Base-by-base conservation (phyloP, 2,797 vertebrate species). In the Spheniscus humboldti region DNA sequence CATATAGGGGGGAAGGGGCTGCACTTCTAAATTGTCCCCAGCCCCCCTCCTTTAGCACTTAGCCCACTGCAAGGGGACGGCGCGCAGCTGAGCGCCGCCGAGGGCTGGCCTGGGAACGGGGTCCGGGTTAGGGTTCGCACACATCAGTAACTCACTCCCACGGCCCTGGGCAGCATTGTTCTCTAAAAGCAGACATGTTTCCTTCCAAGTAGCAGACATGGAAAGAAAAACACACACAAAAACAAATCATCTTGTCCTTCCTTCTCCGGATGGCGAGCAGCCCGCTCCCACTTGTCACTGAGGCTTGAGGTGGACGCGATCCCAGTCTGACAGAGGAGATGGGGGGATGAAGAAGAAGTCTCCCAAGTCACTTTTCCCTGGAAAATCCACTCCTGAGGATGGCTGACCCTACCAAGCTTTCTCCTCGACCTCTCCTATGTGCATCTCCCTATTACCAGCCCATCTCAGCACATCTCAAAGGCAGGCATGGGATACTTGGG, bases 161-260 rank as follows among this genome's bases (percentile, higher is more conserved):
- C 92, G 84, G 94, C 94, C 96, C 86, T 91, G 86, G 84, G 90
- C 90, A 93, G 88, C 90, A 97, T 97, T 96, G 96, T 94, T 96
- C 95, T 95, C 94, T 72, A 53, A 89, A 92, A 87, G 93, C 92
- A 96, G 97, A 94, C 95, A 92, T 97, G 92, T 97, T 96, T 97
- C 97, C 97, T 97, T 94, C 96, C 96, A 96, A 95, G 96, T 63
- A 95, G 90, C 94, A 97, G 95, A 71, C 94, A 94, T 93, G 96
- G 95, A 97, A 96, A 96, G 94, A 96, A 95, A 96, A 97, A 96
- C 94, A 97, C 95, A 87, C 93, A 93, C 86, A 60, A 82, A 95
- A 96, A 33, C 93, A 96, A 96, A 96, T 94, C 93, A 68, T 97
- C 95, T 96, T 12, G 71, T 95, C 96, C 95, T 95, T 96, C 96